phyloP scores from a whole-genome alignment of 2,113 vertebrate species.

The Henicopernis longicauda region DNA sequence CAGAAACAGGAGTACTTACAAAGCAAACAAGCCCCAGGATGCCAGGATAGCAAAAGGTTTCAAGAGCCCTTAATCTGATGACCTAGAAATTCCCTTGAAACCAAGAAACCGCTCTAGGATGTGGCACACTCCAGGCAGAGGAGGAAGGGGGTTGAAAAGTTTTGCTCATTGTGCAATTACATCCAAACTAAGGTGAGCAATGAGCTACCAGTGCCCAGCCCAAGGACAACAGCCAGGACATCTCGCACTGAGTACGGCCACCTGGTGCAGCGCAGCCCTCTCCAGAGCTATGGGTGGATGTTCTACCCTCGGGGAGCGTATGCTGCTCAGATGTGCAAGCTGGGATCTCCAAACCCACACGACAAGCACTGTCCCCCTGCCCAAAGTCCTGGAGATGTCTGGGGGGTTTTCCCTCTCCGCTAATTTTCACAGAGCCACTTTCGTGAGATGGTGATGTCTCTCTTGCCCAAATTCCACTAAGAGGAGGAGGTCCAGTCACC shows the following conservation, averaged over 20 bases:
- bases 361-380: background rate
- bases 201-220: background rate
- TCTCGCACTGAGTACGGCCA: background rate
- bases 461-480: background rate
- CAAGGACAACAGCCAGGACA: background rate
- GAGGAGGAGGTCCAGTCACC: background rate
- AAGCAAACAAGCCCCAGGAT: slow-evolving; percentile 9
- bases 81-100: slow-evolving; percentile 32
- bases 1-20: background rate
- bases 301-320: background rate
- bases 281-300: background rate
- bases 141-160: background rate
- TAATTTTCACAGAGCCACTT: background rate
- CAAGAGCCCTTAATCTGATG: slow-evolving; percentile 8
- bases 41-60: background rate
- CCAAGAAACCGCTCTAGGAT: background rate
- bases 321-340: background rate
- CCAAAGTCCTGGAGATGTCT: background rate
- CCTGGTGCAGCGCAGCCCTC: background rate
- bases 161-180: background rate
- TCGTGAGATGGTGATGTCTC: background rate
- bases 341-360: background rate
- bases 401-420: fast-evolving
- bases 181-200: background rate
- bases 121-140: background rate